A percentile compares a stretch with the other conserved stretches of the same genome.
These are phyloP conservation scores for Sebastolobus altivelis DNA, from an alignment of 2,797 vertebrate species.

Conservation along the genomic window DNA sequence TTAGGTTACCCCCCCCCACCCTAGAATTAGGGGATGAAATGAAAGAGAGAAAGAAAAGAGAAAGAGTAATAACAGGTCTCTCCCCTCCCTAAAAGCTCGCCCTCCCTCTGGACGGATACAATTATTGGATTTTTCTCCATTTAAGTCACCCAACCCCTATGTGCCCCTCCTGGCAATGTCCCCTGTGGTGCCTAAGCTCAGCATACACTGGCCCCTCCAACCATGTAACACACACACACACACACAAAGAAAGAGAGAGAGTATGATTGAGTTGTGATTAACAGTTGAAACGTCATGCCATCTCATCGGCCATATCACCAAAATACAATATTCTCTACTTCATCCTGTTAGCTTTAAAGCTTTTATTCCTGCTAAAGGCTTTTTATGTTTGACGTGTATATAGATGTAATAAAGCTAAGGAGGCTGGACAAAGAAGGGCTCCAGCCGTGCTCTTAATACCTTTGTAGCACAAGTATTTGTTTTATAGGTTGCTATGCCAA, in stretches of 20 bases:
- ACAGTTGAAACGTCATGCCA: not conserved
- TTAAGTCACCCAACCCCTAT: conserved; percentile 74
- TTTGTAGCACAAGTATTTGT: not conserved
- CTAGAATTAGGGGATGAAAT: conserved; percentile 78
- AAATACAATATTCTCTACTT: not conserved
- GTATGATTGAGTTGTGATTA: conserved; percentile 32
- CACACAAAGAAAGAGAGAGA: conserved; percentile 26
- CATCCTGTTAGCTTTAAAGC: not conserved
- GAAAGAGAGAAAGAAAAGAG: conserved; percentile 68
- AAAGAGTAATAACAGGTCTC: conserved; percentile 79
- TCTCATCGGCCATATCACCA: not conserved
- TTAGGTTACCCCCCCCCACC: conserved; percentile 76
- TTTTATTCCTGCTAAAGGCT: not conserved
- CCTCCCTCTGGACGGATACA: conserved; percentile 79
- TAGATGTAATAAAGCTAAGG: not conserved
- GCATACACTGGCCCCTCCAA: conserved; percentile 43
- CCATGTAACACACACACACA: conserved; percentile 50
- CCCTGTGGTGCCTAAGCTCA: conserved; percentile 69
- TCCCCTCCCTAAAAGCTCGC: conserved; percentile 73
- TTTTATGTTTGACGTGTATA: not conserved
- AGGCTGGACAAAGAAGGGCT: not conserved
- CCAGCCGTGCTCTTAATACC: not conserved
- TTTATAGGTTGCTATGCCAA: conserved; percentile 28
- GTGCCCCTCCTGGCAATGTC: conserved; percentile 65
- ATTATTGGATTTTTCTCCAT: conserved; percentile 86